These are phyloP conservation scores for Scaptomyza polygonia DNA, from an alignment of 2,888 invertebrate species.

Conservation along the genomic window DNA sequence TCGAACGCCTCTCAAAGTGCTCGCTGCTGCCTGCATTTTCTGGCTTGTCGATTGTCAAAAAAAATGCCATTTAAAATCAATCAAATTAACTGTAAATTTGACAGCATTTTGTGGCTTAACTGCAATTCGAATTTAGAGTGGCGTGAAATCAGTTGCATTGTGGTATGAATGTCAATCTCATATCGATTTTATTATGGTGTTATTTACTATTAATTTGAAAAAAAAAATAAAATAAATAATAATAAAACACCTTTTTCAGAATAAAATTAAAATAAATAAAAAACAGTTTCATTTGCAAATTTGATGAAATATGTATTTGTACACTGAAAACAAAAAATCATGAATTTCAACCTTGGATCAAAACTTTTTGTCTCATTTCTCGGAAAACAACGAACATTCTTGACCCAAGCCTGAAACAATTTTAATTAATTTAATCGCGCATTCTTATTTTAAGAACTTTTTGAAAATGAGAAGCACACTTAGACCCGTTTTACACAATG, in stretches of 20 bases:
- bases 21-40: conserved; percentile 36
- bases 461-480: no score
- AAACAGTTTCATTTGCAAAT: no score
- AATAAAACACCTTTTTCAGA: background rate
- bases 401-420: no score
- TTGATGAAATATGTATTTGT: no score
- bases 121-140: conserved; percentile 35
- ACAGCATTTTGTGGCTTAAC: conserved; percentile 50
- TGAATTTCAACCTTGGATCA: no score
- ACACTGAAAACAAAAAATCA: no score
- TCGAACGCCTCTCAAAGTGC: conserved; percentile 49
- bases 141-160: conserved; percentile 32
- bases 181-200: conserved; percentile 20
- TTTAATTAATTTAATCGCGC: no score
- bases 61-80: conserved; percentile 63
- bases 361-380: no score
- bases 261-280: no score
- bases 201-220: conserved; percentile 14
- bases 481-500: no score
- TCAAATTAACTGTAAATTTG: conserved; percentile 55
- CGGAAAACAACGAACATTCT: no score
- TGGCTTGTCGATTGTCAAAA: conserved; percentile 59
- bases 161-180: conserved; percentile 27
- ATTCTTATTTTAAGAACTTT: no score
- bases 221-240: background rate